Percentiles rank a stretch among this genome's conserved stretches.
These are phyloP conservation scores for Caenorhabditis remanei DNA, from an alignment of 1,140 invertebrate species.

Conservation along the genomic window DNA sequence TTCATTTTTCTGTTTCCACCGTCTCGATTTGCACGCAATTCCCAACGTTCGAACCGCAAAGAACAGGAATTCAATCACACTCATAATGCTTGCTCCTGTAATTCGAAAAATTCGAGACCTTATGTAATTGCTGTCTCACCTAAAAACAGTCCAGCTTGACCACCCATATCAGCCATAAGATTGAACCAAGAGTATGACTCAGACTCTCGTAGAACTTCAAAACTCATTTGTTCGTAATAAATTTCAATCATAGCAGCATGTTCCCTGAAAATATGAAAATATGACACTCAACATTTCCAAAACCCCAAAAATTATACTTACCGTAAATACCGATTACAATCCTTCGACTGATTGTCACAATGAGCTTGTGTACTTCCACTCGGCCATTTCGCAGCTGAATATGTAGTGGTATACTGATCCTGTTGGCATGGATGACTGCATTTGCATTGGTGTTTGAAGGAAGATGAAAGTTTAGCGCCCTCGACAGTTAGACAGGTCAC, in stretches of 20 bases:
- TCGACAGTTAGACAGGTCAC: conserved; percentile 72
- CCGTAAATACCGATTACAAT: conserved; percentile 64
- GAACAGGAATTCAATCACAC: conserved; percentile 32
- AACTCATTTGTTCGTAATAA: conserved; percentile 78
- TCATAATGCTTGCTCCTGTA: conserved; percentile 39
- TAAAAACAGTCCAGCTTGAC: conserved; percentile 74
- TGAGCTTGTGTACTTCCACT: conserved; percentile 68
- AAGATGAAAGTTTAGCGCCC: conserved; percentile 68
- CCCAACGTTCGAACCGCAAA: conserved; percentile 23
- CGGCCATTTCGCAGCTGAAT: conserved; percentile 74
- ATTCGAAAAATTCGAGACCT: background rate
- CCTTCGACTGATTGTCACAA: conserved; percentile 63
- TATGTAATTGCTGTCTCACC: conserved; percentile 24
- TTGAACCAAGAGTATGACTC: conserved; percentile 77
- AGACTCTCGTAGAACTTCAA: conserved; percentile 73
- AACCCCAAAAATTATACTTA: background rate
- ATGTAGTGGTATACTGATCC: conserved; percentile 76
- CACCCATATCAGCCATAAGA: conserved; percentile 76
- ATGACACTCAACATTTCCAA: background rate
- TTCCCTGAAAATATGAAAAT: conserved; percentile 62
- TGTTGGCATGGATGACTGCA: conserved; percentile 75
- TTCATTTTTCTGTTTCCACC: conserved; percentile 27
- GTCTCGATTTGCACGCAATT: conserved; percentile 24
- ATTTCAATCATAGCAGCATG: conserved; percentile 74
- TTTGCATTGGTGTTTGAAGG: conserved; percentile 59